Evolutionary conservation across 1,140 invertebrate genomes (phyloP).

Genomic region (Caenorhabditis briggsae): DNA sequence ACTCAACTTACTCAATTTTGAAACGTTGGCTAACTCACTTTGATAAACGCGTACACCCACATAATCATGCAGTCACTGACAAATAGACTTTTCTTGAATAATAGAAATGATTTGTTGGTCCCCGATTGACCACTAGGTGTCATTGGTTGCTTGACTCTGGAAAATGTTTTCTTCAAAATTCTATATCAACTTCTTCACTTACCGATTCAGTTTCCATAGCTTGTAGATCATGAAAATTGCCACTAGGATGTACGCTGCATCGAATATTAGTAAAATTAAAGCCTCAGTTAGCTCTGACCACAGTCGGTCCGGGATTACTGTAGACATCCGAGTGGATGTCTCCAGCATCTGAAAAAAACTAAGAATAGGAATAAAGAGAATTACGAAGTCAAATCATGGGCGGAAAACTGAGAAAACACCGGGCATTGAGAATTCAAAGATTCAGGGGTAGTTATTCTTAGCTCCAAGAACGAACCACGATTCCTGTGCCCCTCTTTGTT

Average conservation of each 20-base stretch:
- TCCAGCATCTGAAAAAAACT: conserved; percentile 14
- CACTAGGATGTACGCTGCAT: background rate
- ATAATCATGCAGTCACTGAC: conserved; percentile 74
- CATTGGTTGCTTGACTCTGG: background rate
- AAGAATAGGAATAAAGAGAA: background rate
- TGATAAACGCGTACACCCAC: conserved; percentile 71
- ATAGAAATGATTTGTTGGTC: conserved; percentile 68
- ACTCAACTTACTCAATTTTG: too few relatives aligned
- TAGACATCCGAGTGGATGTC: conserved; percentile 12
- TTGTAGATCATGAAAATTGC: background rate
- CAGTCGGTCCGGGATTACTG: background rate
- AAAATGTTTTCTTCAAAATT: background rate
- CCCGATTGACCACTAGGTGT: conserved; percentile 43
- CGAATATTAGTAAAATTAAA: background rate
- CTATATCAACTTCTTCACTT: background rate
- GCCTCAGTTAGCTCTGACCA: conserved; percentile 45
- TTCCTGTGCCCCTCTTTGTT: background rate
- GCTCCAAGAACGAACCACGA: background rate
- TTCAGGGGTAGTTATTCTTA: background rate
- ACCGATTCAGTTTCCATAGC: conserved; percentile 6
- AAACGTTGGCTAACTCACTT: conserved; percentile 54
- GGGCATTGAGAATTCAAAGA: background rate
- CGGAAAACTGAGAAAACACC: background rate
- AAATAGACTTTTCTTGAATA: conserved; percentile 73
- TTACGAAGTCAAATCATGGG: background rate